Evolutionary conservation across 2,888 invertebrate genomes (phyloP), one percentile per base, ranked within the genome.

Genomic region (Nebria brevicollis): DNA sequence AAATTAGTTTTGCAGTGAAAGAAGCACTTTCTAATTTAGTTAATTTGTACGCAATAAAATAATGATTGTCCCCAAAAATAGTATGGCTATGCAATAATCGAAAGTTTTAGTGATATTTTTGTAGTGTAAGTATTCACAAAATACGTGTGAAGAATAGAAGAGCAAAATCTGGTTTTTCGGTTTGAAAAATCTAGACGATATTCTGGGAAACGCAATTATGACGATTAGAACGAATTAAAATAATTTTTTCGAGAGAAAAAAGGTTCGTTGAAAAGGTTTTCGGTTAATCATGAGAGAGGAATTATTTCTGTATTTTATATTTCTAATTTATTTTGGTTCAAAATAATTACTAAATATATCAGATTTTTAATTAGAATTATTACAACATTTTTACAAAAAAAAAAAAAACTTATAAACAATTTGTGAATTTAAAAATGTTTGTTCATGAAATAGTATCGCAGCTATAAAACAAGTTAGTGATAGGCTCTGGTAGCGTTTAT

Each of bases 21-120:
- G 70, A 70, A 25, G 15, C 26, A 70, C 70, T 70, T 70, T 70
- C 70, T 70, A 70, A 70, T 70, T 70, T 70, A 70, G n/a, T 26
- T 70, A 70, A 70, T 70, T 70, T 70, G 70, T 70, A 70, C 70
- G 70, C 70, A 70, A 70, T 34, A 70, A 70, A 70, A 70, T 70
- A 70, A 70, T 70, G 26, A 70, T 34, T 34, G 70, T 70, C 34
- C 70, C 54, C 70, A 70, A 70, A 70, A 70, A 25, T 70, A 70
- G 11, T 26, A 11, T 34, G 5, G 34, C 26, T 70, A 15, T 70
- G 70, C 70, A 70, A 70, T 70, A 70, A 70, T 70, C 34, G 70
- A 70, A 70, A 70, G 70, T 70, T n/a, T n/a, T n/a, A n/a, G n/a
- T n/a, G n/a, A n/a, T n/a, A n/a, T n/a, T n/a, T n/a, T n/a, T 54